Evolutionary conservation across 2,113 vertebrate species (phyloP).

Genomic region (Phylloscopus trochiloides): DNA sequence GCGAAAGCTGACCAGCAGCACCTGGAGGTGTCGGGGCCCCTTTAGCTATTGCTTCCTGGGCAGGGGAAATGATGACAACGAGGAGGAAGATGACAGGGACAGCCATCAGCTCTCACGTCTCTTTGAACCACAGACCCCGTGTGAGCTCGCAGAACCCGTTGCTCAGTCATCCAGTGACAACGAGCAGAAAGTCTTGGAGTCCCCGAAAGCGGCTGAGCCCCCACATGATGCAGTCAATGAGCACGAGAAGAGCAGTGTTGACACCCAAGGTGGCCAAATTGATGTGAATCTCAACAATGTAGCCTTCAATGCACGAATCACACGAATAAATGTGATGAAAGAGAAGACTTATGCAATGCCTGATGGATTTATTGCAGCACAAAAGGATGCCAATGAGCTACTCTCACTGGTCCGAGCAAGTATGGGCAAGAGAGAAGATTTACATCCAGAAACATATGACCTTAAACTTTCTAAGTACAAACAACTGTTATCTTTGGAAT

Average conservation of each 20-base stretch:
- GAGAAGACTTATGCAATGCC: constrained; percentile 87
- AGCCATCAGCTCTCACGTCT: constrained; percentile 63
- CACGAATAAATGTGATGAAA: constrained; percentile 83
- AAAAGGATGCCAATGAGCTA: constrained; percentile 91
- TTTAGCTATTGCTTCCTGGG: constrained; percentile 88
- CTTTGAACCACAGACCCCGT: constrained; percentile 21
- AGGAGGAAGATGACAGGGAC: constrained; percentile 80
- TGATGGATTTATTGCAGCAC: constrained; percentile 86
- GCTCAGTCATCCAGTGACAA: neutral
- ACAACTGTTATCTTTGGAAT: constrained; percentile 86
- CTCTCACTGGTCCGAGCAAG: constrained; percentile 84
- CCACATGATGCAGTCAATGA: constrained; percentile 39
- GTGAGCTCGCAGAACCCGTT: constrained; percentile 24
- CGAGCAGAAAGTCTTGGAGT: constrained; percentile 54
- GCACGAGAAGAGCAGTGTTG: constrained; percentile 65
- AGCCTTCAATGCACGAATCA: constrained; percentile 81
- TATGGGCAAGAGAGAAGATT: constrained; percentile 73
- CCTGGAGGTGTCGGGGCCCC: constrained; percentile 83
- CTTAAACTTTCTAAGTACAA: constrained; percentile 82
- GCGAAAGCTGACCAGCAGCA: constrained; percentile 75
- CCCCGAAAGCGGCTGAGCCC: constrained; percentile 9
- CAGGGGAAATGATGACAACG: constrained; percentile 75
- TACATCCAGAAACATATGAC: constrained; percentile 72
- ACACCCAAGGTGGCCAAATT: constrained; percentile 48
- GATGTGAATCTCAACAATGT: constrained; percentile 69